Base-by-base conservation (phyloP, 2,113 vertebrate genomes). In the Tachycineta bicolor region DNA sequence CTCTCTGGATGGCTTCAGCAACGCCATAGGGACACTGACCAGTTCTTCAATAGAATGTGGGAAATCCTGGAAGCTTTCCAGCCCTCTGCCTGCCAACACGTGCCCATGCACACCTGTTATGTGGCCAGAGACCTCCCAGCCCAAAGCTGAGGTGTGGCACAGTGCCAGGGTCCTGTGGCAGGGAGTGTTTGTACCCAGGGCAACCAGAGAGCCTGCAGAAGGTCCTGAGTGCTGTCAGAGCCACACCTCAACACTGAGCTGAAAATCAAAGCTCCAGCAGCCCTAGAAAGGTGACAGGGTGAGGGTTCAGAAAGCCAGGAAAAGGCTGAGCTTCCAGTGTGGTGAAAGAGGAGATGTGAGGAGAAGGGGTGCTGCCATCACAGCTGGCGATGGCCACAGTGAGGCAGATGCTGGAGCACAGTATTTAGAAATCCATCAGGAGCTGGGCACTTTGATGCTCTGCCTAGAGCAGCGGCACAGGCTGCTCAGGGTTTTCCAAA, bases 71-170 rank as follows among this genome's bases (percentile, higher is more conserved):
- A 58, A 59, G 43, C 5, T 8, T 93, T 77, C 47, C 37, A 78
- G 37, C 18, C 16, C 37, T 20, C 29, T n/a, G 31, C 17, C 10
- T 14, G 6, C 55, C 73, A 50, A 1, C 4, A 3, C 12, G 28
- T 22, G 10, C 21, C 21, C 29, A 17, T 0, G 28, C 1, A 18
- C 0, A 43, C 8, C 18, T 65, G 5, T 6, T 4, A 8, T 1
- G 12, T 11, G 37, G 23, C 43, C 60, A 37, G 44, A 59, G 19
- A 17, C 14, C 13, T 26, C 31, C 7, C 37, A 82, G 52, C 6
- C 33, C 67, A 21, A 11, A 79, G 22, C 22, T 11, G n/a, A 75
- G 23, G 9, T 23, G 39, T 11, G 28, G 20, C 8, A 20, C 50
- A 2, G 2, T 5, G 25, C 16, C 46, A 59, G 33, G 31, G 39